Evolutionary conservation across 2,113 vertebrate species (phyloP).

Genomic region (Burhinus oedicnemus): DNA sequence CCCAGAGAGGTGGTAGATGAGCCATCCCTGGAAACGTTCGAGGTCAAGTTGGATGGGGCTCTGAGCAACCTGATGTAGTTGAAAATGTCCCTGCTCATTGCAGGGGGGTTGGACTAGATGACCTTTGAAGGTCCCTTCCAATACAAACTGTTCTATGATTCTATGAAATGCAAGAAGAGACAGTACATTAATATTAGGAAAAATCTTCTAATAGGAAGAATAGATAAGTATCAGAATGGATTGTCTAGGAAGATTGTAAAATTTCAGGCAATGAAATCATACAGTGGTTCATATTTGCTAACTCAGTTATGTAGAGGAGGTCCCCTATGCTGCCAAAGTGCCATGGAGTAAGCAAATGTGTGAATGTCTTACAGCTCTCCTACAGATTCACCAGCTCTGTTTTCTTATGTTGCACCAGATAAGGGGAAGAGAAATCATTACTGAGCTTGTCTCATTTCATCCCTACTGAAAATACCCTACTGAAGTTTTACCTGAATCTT

Average conservation of each 20-base stretch:
- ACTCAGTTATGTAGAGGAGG: fast-evolving
- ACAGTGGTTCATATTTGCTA: neutral
- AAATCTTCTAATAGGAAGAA: neutral
- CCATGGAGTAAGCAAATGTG: neutral
- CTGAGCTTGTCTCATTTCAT: neutral
- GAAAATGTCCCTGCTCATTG: neutral
- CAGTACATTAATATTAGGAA: neutral
- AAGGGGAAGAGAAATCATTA: neutral
- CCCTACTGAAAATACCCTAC: neutral
- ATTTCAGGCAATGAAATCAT: neutral
- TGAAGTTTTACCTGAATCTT: neutral
- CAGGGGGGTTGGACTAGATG: neutral
- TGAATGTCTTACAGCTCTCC: neutral
- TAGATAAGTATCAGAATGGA: neutral
- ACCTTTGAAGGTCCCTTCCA: neutral
- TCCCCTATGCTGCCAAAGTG: neutral
- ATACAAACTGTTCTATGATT: neutral
- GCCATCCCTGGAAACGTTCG: neutral
- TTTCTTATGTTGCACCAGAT: neutral
- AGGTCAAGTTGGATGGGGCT: neutral
- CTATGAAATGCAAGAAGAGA: neutral
- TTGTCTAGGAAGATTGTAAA: neutral
- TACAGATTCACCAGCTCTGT: neutral
- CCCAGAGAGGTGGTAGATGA: neutral
- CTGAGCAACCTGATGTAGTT: neutral